Percentiles rank a stretch among this genome's conserved stretches.
phyloP scores from a whole-genome alignment of 2,888 invertebrate genomes.

The Hypercompe scribonia region DNA sequence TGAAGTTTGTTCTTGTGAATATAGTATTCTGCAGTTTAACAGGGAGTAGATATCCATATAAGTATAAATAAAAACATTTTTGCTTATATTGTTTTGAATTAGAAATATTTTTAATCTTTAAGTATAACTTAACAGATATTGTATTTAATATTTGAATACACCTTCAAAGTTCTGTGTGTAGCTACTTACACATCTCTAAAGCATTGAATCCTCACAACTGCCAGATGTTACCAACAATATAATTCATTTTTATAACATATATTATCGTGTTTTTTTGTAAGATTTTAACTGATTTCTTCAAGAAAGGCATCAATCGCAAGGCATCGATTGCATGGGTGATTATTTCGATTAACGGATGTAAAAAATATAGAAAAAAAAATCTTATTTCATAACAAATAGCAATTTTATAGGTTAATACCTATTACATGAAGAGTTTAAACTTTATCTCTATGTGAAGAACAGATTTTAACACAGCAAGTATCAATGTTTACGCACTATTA shows the following conservation, averaged over 20 bases:
- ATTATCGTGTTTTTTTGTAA: not conserved
- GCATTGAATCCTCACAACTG: conserved; percentile 72
- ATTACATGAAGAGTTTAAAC: not conserved
- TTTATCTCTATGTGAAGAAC: not conserved
- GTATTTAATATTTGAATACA: conserved; percentile 18
- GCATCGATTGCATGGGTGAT: too few species aligned
- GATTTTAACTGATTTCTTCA: too few species aligned
- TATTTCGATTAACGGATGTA: too few species aligned
- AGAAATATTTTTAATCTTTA: not conserved
- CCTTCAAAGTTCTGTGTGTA: conserved; percentile 52
- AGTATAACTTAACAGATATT: not conserved
- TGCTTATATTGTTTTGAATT: not conserved
- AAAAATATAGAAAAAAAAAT: too few species aligned
- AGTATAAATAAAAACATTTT: not conserved
- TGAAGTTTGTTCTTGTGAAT: too few species aligned
- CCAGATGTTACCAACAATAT: conserved; percentile 60
- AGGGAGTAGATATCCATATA: too few species aligned
- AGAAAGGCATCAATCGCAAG: too few species aligned
- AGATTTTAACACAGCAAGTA: not conserved
- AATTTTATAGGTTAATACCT: too few species aligned
- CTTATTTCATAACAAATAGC: too few species aligned
- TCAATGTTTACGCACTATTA: not conserved
- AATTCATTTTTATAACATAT: conserved; percentile 16
- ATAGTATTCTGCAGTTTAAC: too few species aligned
- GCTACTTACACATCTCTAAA: conserved; percentile 65